Evolutionary conservation across 1,140 invertebrate genomes (phyloP).

Genomic region (Drosophila mayri): DNA sequence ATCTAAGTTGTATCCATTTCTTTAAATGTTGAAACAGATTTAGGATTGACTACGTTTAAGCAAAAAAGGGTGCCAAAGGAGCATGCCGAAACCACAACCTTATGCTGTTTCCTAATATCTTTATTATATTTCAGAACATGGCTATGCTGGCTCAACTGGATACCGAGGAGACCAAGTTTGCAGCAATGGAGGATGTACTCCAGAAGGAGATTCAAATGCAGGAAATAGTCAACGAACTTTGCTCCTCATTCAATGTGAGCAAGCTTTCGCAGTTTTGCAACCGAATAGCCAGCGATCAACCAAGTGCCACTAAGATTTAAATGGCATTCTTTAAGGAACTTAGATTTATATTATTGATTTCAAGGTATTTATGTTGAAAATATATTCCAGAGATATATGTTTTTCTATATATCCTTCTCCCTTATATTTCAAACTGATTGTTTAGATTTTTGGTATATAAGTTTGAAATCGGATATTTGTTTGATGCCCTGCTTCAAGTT

Average conservation of each 20-base stretch:
- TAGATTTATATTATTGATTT: background rate
- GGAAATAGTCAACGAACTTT: constrained; percentile 18
- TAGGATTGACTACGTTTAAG: too few relatives aligned
- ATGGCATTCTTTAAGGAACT: background rate
- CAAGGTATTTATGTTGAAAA: constrained; percentile 2
- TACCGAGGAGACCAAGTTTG: constrained; percentile 51
- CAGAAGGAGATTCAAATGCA: constrained; percentile 64
- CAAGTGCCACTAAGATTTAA: background rate
- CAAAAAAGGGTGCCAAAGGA: too few relatives aligned
- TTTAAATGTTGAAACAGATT: too few relatives aligned
- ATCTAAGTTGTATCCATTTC: too few relatives aligned
- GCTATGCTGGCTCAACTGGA: constrained; percentile 62
- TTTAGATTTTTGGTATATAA: background rate
- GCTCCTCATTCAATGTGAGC: constrained; percentile 12
- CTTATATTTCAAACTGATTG: background rate
- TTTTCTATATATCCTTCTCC: too few relatives aligned
- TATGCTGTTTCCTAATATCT: background rate
- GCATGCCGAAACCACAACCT: too few relatives aligned
- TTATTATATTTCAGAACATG: constrained; percentile 53
- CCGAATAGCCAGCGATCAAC: constrained; percentile 12
- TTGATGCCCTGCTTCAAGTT: too few relatives aligned
- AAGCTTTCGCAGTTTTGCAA: constrained; percentile 33
- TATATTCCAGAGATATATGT: too few relatives aligned
- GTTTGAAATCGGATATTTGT: background rate
- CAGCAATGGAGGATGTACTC: constrained; percentile 30